These are phyloP conservation scores for Melanotaenia nigrans DNA, from an alignment of 2,797 vertebrate species.

Conservation along the genomic window DNA sequence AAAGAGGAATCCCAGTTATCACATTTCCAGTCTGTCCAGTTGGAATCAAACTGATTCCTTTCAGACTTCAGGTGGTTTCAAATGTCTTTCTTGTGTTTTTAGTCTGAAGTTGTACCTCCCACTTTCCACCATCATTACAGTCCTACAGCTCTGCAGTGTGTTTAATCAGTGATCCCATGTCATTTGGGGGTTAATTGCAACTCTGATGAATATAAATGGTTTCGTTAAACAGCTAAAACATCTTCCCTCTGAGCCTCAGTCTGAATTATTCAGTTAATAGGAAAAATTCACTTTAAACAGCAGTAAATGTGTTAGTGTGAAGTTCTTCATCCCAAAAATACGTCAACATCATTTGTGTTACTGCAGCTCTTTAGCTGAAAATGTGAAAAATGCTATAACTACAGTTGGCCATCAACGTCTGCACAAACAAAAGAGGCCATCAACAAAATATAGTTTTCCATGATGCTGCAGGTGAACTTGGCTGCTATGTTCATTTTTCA, in stretches of 20 bases:
- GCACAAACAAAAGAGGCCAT: too few species aligned
- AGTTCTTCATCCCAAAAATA: neutral
- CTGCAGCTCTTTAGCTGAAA: too few species aligned
- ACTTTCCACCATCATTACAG: slow-evolving; percentile 16
- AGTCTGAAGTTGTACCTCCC: slow-evolving; percentile 3
- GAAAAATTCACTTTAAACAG: neutral
- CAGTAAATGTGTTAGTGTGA: neutral
- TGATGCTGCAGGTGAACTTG: too few species aligned
- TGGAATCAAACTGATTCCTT: slow-evolving; percentile 23
- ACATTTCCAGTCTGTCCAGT: neutral
- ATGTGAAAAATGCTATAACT: too few species aligned
- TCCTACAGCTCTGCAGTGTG: slow-evolving; percentile 43
- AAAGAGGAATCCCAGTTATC: slow-evolving; percentile 2
- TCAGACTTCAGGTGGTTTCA: slow-evolving; percentile 43
- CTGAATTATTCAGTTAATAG: neutral
- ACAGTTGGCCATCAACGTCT: too few species aligned
- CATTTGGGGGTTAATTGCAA: slow-evolving; percentile 63
- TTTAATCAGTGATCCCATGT: slow-evolving; percentile 66
- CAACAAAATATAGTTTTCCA: too few species aligned
- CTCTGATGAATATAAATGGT: slow-evolving; percentile 67
- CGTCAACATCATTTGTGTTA: too few species aligned
- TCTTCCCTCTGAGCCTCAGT: neutral
- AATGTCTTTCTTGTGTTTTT: slow-evolving; percentile 15
- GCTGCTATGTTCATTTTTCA: too few species aligned
- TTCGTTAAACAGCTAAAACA: slow-evolving; percentile 29